A percentile compares a stretch with the other conserved stretches of the same genome.
phyloP scores from a whole-genome alignment of 2,113 vertebrate species.

The Hymenochirus boettgeri region DNA sequence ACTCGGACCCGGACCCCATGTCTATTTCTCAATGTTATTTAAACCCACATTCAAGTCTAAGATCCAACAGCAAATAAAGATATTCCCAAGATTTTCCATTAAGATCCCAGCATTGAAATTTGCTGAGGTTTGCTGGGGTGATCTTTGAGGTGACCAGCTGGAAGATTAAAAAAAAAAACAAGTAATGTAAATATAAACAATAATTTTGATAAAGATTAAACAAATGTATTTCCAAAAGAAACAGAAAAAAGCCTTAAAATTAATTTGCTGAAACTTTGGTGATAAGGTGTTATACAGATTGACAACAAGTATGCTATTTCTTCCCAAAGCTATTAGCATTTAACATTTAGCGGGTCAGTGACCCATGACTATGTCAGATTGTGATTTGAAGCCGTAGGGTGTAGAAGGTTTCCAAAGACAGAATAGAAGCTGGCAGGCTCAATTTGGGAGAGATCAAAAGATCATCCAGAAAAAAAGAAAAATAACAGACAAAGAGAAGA shows the following conservation, averaged over 20 bases:
- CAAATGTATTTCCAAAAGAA: background rate
- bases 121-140: no score
- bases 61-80: no score
- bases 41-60: no score
- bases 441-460: constrained; percentile 44
- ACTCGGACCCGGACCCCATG: no score
- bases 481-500: constrained; percentile 35
- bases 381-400: constrained; percentile 41
- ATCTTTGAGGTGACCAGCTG: no score
- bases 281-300: constrained; percentile 41
- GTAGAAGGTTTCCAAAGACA: constrained; percentile 41
- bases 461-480: constrained; percentile 40
- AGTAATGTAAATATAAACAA: no score
- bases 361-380: constrained; percentile 39
- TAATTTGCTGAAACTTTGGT: constrained; percentile 40
- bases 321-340: constrained; percentile 44
- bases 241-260: constrained; percentile 23
- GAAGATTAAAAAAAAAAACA: no score
- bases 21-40: no score
- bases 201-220: no score
- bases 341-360: constrained; percentile 41
- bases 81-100: no score
- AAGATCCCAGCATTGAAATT: no score
- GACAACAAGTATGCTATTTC: constrained; percentile 41
- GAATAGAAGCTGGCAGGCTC: constrained; percentile 44